phyloP scores from a whole-genome alignment of 2,888 invertebrate genomes.

The Dolichopus griseipennis region DNA sequence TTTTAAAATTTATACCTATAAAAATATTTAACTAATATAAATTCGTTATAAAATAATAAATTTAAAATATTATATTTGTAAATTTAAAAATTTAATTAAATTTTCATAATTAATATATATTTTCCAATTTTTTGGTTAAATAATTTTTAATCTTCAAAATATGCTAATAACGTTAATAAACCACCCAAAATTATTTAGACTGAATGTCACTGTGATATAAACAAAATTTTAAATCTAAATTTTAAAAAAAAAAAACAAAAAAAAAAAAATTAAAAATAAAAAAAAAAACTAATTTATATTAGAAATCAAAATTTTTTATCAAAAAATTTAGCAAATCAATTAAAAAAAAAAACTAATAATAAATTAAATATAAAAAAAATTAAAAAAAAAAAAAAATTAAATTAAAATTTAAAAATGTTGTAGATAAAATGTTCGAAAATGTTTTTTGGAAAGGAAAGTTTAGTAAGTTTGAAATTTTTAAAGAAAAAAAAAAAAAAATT shows the following conservation, averaged over 20 bases:
- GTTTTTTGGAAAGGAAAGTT: background rate
- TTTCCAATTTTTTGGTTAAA: too few species aligned
- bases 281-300: background rate
- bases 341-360: background rate
- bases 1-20: too few species aligned
- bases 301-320: constrained; percentile 10
- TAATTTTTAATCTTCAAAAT: background rate
- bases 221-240: constrained; percentile 11
- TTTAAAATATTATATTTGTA: too few species aligned
- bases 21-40: too few species aligned
- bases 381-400: background rate
- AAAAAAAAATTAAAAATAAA: constrained; percentile 13
- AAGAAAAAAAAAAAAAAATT: background rate
- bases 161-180: background rate
- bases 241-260: constrained; percentile 16
- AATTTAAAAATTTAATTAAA: too few species aligned
- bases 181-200: constrained; percentile 12
- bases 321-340: constrained; percentile 7
- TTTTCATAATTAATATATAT: too few species aligned
- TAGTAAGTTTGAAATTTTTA: background rate
- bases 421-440: background rate
- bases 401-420: background rate
- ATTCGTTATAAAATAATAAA: too few species aligned
- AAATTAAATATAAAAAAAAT: constrained; percentile 9
- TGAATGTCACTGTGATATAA: constrained; percentile 20